These are phyloP conservation scores for Xanthia togata DNA, from an alignment of 2,888 invertebrate genomes.

Conservation along the genomic window DNA sequence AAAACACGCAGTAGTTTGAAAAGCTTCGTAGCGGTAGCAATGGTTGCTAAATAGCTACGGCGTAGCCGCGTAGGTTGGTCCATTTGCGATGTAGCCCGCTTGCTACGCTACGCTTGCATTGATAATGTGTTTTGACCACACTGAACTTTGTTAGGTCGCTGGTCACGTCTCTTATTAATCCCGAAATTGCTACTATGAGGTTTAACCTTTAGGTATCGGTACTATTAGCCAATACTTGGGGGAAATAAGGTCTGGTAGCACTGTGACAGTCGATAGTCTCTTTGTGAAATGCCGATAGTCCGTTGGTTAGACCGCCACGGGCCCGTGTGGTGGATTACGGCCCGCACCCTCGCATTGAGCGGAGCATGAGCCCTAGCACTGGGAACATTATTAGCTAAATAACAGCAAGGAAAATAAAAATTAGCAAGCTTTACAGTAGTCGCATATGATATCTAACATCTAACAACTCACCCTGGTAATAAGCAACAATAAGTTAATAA, in stretches of 20 bases:
- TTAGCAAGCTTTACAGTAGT: too few relatives aligned
- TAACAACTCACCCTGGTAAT: too few relatives aligned
- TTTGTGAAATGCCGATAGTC: not conserved
- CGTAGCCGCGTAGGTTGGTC: constrained; percentile 27
- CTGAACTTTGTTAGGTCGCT: constrained; percentile 7
- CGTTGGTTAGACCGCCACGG: not conserved
- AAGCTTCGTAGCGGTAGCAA: constrained; percentile 38
- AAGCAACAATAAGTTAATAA: too few relatives aligned
- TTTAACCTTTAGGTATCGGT: not conserved
- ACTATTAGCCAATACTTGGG: constrained; percentile 4
- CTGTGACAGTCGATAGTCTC: not conserved
- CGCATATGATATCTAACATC: too few relatives aligned
- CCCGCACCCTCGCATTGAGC: not conserved
- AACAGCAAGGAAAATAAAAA: not conserved
- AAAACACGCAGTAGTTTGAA: constrained; percentile 19
- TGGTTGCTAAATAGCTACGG: constrained; percentile 36
- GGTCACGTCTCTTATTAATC: constrained; percentile 10
- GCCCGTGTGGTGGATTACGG: not conserved
- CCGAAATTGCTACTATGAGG: constrained; percentile 14
- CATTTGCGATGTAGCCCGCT: constrained; percentile 16
- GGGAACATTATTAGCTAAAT: not conserved
- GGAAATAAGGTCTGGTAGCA: not conserved
- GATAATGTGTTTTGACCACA: constrained; percentile 34
- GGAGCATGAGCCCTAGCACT: not conserved
- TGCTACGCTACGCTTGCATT: constrained; percentile 20